Evolutionary conservation across 1,140 invertebrate species (phyloP).

Genomic region (Hypothenemus hampei): DNA sequence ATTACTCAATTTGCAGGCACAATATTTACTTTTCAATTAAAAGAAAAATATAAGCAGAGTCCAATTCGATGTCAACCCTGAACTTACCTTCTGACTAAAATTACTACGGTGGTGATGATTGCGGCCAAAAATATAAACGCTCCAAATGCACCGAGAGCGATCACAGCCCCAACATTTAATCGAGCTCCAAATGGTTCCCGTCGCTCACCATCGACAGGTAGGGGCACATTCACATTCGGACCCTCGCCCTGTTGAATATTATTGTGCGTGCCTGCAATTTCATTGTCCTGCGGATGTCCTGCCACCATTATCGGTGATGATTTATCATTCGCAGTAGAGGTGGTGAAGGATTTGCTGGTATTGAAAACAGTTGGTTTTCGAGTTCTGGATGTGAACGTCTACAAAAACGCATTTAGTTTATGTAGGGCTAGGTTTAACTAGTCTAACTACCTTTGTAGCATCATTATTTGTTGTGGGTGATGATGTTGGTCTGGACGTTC

Average conservation of each 20-base stretch:
- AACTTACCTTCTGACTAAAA: slow-evolving; percentile 85
- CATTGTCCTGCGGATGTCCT: slow-evolving; percentile 59
- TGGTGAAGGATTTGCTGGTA: background rate
- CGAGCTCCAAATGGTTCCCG: slow-evolving; percentile 65
- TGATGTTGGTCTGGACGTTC: slow-evolving; percentile 43
- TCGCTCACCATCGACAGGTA: slow-evolving; percentile 60
- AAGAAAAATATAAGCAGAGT: too few relatives aligned
- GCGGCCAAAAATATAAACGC: slow-evolving; percentile 86
- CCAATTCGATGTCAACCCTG: too few relatives aligned
- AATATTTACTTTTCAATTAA: too few relatives aligned
- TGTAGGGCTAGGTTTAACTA: background rate
- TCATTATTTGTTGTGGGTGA: slow-evolving; percentile 43
- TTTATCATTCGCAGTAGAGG: slow-evolving; percentile 36
- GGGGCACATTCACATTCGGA: slow-evolving; percentile 63
- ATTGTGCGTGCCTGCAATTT: slow-evolving; percentile 51
- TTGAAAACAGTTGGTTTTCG: background rate
- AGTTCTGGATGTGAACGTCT: too few relatives aligned
- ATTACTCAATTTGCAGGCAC: too few relatives aligned
- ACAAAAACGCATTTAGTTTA: too few relatives aligned
- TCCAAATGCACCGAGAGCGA: slow-evolving; percentile 83
- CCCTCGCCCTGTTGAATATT: slow-evolving; percentile 50
- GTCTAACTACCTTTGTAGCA: slow-evolving; percentile 7
- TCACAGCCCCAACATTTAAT: slow-evolving; percentile 80
- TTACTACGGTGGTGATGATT: slow-evolving; percentile 82
- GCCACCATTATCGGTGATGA: slow-evolving; percentile 60